Evolutionary conservation across 2,113 vertebrate genomes (phyloP).

Genomic region (Urocolius indicus): DNA sequence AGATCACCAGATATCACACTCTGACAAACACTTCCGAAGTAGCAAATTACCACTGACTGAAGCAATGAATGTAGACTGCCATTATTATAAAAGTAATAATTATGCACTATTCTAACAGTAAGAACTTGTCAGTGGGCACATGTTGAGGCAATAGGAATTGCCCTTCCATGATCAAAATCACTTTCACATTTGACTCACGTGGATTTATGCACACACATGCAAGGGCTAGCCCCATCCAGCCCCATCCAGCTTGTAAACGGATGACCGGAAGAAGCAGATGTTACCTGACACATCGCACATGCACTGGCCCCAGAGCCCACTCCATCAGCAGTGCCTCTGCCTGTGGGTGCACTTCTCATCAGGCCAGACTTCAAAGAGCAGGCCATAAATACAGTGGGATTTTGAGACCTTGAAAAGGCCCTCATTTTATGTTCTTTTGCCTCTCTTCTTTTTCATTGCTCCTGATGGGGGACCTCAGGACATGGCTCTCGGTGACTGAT

Average conservation of each 20-base stretch:
- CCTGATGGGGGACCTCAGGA: fast-evolving
- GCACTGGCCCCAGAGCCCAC: background rate
- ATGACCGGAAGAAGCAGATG: background rate
- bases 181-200: background rate
- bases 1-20: background rate
- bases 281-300: background rate
- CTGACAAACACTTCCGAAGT: background rate
- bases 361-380: background rate
- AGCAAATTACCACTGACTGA: background rate
- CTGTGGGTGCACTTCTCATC: background rate
- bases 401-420: background rate
- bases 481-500: background rate
- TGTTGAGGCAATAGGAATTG: fast-evolving
- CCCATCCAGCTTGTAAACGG: background rate
- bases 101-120: background rate
- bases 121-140: background rate
- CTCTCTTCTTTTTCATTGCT: background rate
- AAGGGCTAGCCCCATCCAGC: background rate
- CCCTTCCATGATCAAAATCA: background rate
- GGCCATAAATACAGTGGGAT: background rate
- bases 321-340: background rate
- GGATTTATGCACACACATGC: background rate
- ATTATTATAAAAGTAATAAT: background rate
- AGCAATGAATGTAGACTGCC: background rate
- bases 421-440: fast-evolving